phyloP scores from a whole-genome alignment of 2,888 invertebrate genomes.

The Micropterix aruncella region DNA sequence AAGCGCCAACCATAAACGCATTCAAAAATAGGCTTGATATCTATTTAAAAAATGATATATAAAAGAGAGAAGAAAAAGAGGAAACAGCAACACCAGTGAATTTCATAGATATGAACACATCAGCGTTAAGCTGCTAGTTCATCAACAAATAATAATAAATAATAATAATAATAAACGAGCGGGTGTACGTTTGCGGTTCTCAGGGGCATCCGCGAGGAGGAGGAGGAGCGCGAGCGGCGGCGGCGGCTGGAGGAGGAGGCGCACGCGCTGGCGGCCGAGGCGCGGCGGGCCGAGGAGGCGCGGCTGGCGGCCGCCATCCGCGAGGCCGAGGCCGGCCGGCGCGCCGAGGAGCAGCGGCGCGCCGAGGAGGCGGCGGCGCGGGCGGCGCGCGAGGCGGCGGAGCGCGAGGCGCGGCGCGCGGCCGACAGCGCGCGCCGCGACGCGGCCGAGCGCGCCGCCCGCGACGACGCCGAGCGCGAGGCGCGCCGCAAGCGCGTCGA shows the following conservation, averaged over 20 bases:
- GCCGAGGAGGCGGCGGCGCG: slow-evolving; percentile 51
- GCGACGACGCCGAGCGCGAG: slow-evolving; percentile 81
- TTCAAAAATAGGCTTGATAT: no score
- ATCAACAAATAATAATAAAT: no score
- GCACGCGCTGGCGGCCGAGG: slow-evolving; percentile 61
- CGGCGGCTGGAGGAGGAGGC: slow-evolving; percentile 70
- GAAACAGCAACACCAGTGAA: no score
- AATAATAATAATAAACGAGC: no score
- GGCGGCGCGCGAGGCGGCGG: slow-evolving; percentile 75
- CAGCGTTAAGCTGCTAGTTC: no score
- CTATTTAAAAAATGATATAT: no score
- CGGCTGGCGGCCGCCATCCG: slow-evolving; percentile 52
- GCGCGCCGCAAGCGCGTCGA: slow-evolving; percentile 82
- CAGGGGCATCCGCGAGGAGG: slow-evolving; percentile 30
- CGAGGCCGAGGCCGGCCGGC: slow-evolving; percentile 7
- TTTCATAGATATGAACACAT: no score
- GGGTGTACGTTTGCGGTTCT: no score
- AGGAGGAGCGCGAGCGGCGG: slow-evolving; percentile 29
- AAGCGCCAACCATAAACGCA: no score
- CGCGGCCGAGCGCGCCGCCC: neutral
- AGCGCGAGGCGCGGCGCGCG: slow-evolving; percentile 67
- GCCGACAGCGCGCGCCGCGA: slow-evolving; percentile 57
- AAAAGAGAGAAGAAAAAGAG: no score
- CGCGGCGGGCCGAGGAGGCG: slow-evolving; percentile 68
- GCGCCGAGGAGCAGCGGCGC: neutral